phyloP scores from a whole-genome alignment of 2,888 invertebrate genomes.

The Danaus chrysippus region DNA sequence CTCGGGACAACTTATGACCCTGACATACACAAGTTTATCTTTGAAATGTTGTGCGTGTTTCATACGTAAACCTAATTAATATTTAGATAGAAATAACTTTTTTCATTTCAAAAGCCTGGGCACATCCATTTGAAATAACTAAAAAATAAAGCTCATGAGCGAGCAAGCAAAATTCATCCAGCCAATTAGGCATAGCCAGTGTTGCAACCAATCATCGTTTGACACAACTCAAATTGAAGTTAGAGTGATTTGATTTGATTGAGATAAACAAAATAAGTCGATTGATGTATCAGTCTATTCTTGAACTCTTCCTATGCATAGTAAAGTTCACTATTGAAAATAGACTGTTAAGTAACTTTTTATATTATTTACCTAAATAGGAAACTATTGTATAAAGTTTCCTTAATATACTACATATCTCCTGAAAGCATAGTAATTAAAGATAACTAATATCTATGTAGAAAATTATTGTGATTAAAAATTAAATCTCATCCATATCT shows the following conservation, averaged over 20 bases:
- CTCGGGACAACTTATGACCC: not conserved
- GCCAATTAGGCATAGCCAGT: slow-evolving; percentile 68
- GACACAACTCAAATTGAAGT: slow-evolving; percentile 73
- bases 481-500: slow-evolving; percentile 19
- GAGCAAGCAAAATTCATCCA: slow-evolving; percentile 68
- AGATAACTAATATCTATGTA: too few species aligned
- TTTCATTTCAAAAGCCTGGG: not conserved
- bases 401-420: not conserved
- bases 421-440: too few species aligned
- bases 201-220: slow-evolving; percentile 76
- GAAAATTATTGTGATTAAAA: not conserved
- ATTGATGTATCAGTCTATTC: slow-evolving; percentile 64
- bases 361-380: too few species aligned
- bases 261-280: slow-evolving; percentile 71
- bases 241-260: slow-evolving; percentile 68
- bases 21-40: too few species aligned
- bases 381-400: not conserved
- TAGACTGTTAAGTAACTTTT: not conserved
- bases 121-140: slow-evolving; percentile 23
- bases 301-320: slow-evolving; percentile 30
- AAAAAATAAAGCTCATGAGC: slow-evolving; percentile 46
- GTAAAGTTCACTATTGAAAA: slow-evolving; percentile 6
- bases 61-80: not conserved
- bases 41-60: too few species aligned
- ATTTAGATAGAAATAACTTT: not conserved